Base-by-base conservation (phyloP, 2,113 vertebrate genomes). In the Thymallus thymallus region DNA sequence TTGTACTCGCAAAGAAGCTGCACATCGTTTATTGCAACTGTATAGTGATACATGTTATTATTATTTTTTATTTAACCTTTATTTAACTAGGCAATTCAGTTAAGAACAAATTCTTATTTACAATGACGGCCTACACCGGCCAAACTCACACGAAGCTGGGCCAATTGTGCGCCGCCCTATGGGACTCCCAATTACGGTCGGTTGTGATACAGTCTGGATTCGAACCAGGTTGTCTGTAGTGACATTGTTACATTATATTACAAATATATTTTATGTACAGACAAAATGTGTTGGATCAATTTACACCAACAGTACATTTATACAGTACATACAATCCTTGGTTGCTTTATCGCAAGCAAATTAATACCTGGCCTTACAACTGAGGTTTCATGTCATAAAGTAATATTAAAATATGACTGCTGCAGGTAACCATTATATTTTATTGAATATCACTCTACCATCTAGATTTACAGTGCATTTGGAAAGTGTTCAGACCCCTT, bases 261-360 rank as follows among this genome's bases (percentile, higher is more conserved):
- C 89, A 91, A 86, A 86, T 82, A 86, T 91, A 87, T 90, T 82
- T 78, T 92, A 89, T 92, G 87, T 90, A 94, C 90, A 94, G 82
- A 90, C 69, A 72, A 85, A 84, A 87, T 78, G 68, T 86, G 79
- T 86, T 83, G 79, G 82, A 75, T 86, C 78, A 83, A 84, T 82
- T 83, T 82, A 86, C 80, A 87, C 87, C 85, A 89, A 87, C 87
- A 86, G 78, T 82, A 65, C 68, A 89, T 91, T 92, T 92, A 87
- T 92, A 92, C 92, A 92, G 89, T 93, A 93, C 90, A 89, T 92
- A 92, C 88, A 91, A 74, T 84, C 87, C 88, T 89, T 89, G 84
- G 61, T 66, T 69, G 35, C 35, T 51, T 86, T 87, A 73, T 88
- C 77, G 79, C 86, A 90, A 89, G 85, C 88, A 87, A 84, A 85